These are phyloP conservation scores for Hipparchia semele DNA, from an alignment of 2,888 invertebrate species.

Conservation along the genomic window DNA sequence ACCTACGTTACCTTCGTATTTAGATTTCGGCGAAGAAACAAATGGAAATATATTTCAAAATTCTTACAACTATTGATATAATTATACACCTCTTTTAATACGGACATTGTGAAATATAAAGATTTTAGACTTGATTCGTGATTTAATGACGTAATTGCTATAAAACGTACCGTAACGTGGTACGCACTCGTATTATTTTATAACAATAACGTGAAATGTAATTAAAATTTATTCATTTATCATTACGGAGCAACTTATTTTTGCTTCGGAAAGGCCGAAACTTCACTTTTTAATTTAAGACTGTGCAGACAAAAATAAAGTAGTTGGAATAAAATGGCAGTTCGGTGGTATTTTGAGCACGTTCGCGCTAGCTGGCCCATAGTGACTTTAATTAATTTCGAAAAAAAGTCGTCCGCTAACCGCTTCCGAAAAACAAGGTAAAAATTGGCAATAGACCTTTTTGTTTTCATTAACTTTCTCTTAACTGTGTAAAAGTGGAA, in stretches of 20 bases:
- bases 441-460: constrained; percentile 37
- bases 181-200: no score
- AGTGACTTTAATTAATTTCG: constrained; percentile 74
- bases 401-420: constrained; percentile 55
- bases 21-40: background rate
- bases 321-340: constrained; percentile 52
- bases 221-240: constrained; percentile 30
- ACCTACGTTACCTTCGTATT: no score
- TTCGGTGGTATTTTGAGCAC: constrained; percentile 74
- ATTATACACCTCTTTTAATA: background rate
- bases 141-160: no score
- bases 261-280: constrained; percentile 34
- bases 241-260: constrained; percentile 27
- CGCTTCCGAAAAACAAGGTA: constrained; percentile 47
- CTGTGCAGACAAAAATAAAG: constrained; percentile 59
- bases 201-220: background rate
- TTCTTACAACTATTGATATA: background rate
- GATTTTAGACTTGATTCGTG: no score
- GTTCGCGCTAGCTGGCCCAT: constrained; percentile 55
- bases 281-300: constrained; percentile 48
- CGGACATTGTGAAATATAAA: background rate
- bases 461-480: constrained; percentile 32
- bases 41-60: background rate
- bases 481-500: background rate
- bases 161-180: no score